These are phyloP conservation scores for Dreissena polymorpha DNA, from an alignment of 1,140 invertebrate genomes.

Conservation along the genomic window DNA sequence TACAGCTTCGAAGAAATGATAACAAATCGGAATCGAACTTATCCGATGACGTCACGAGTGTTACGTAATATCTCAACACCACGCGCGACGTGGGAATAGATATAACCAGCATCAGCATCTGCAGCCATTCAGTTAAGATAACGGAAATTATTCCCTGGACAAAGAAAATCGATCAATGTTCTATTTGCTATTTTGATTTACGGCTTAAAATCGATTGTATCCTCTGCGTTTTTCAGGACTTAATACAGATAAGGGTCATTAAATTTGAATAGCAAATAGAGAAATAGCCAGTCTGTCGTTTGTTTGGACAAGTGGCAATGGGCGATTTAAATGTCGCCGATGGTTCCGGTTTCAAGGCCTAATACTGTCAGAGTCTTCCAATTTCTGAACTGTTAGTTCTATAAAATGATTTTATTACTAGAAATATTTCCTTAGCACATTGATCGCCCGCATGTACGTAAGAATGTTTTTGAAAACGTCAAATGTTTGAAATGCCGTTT, in stretches of 20 bases:
- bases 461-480: too few species aligned
- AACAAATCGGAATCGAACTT: too few species aligned
- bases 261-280: constrained; percentile 7
- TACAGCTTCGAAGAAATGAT: too few species aligned
- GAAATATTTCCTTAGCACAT: too few species aligned
- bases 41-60: not conserved
- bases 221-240: not conserved
- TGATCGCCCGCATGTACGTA: too few species aligned
- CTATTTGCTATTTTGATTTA: constrained; percentile 11
- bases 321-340: too few species aligned
- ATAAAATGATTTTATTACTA: too few species aligned
- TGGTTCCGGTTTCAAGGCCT: too few species aligned
- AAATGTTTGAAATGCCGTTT: too few species aligned
- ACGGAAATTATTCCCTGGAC: not conserved
- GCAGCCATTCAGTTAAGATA: not conserved
- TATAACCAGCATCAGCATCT: not conserved
- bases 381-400: too few species aligned
- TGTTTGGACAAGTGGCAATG: not conserved
- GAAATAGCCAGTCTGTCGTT: not conserved
- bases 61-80: constrained; percentile 7
- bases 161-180: constrained; percentile 2
- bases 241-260: constrained; percentile 5
- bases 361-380: too few species aligned
- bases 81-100: not conserved
- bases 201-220: not conserved